Percentiles rank a stretch among this genome's conserved stretches.
These are phyloP conservation scores for Drymodes brunneopygia DNA, from an alignment of 2,113 vertebrate species.

Conservation along the genomic window DNA sequence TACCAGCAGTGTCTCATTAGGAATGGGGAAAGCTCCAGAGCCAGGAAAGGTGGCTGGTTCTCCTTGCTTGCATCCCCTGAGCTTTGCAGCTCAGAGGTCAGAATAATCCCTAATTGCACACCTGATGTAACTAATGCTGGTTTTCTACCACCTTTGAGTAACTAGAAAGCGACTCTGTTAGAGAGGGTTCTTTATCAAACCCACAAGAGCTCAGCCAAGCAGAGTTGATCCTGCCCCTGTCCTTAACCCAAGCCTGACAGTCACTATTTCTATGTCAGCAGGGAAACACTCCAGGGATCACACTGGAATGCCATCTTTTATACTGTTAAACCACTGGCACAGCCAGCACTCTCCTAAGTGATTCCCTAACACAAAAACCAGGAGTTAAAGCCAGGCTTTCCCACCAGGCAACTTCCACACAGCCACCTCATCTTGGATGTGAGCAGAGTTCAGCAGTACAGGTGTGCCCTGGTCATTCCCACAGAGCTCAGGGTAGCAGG, in stretches of 20 bases:
- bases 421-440: fast-evolving
- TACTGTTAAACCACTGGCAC: not conserved
- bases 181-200: not conserved
- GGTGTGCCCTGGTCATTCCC: not conserved
- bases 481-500: not conserved
- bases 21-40: not conserved
- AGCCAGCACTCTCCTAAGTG: not conserved
- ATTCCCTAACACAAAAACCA: not conserved
- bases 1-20: not conserved
- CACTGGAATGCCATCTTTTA: not conserved
- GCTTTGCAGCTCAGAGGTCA: not conserved
- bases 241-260: not conserved
- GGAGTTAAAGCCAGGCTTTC: not conserved
- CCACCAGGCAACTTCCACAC: not conserved
- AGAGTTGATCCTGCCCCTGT: not conserved
- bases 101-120: not conserved
- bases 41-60: not conserved
- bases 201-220: not conserved
- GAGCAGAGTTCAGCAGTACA: not conserved
- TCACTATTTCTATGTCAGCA: not conserved
- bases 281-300: not conserved
- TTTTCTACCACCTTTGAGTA: not conserved
- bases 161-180: not conserved
- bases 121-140: not conserved
- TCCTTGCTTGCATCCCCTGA: not conserved